phyloP scores from a whole-genome alignment of 2,113 vertebrate genomes.

The Antechinus stuartii region DNA sequence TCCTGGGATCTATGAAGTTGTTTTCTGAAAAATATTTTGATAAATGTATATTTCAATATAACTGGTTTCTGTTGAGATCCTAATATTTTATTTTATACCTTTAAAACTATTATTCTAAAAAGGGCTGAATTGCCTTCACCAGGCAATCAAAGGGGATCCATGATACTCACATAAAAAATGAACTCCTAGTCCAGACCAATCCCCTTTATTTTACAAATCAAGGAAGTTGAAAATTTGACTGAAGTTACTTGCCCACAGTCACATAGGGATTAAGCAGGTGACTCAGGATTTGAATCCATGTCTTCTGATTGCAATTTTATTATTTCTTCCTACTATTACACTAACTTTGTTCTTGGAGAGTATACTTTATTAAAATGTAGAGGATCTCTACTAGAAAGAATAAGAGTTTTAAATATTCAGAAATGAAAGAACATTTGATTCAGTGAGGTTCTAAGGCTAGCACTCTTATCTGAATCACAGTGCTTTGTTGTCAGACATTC shows the following conservation, averaged over 20 bases:
- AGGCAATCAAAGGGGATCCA: neutral
- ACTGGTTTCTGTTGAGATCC: neutral
- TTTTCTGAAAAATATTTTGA: neutral
- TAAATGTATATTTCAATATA: neutral
- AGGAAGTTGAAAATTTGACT: neutral
- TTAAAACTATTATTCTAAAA: neutral
- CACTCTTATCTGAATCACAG: slow-evolving; percentile 36
- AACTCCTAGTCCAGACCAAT: neutral
- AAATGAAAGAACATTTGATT: neutral
- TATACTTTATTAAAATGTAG: neutral
- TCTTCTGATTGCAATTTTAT: neutral
- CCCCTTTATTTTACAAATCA: neutral
- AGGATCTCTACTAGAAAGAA: slow-evolving; percentile 16
- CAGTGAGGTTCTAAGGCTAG: neutral
- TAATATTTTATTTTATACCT: neutral
- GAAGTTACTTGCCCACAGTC: neutral
- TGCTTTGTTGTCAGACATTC: slow-evolving; percentile 32
- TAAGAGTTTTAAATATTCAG: slow-evolving; percentile 10
- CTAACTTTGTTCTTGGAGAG: neutral
- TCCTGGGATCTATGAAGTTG: neutral
- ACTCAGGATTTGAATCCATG: neutral
- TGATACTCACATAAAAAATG: neutral
- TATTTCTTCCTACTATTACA: neutral
- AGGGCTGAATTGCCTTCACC: neutral
- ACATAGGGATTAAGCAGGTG: neutral